Percentiles rank a stretch among this genome's conserved stretches.
Conservation (phyloP, 1,140 invertebrate species). For the Listronotus oregonensis region DNA sequence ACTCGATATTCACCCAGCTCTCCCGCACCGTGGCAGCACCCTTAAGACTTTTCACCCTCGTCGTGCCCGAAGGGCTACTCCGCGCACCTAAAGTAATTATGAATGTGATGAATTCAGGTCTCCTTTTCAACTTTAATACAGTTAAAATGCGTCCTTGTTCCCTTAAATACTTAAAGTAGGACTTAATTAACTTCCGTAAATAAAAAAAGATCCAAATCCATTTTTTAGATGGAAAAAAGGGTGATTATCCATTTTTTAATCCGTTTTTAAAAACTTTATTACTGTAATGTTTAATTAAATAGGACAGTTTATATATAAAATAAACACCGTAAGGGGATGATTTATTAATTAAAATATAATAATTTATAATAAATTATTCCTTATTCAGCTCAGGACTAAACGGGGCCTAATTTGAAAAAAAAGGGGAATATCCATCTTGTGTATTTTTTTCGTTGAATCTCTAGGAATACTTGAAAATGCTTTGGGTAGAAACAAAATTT, state of each 20-base stretch:
- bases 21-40: slow-evolving; percentile 21
- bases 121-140: slow-evolving; percentile 50
- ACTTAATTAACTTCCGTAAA: slow-evolving; percentile 40
- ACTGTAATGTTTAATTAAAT: too few species aligned
- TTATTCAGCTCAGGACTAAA: too few species aligned
- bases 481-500: too few species aligned
- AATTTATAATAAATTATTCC: too few species aligned
- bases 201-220: slow-evolving; percentile 3
- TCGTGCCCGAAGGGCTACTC: slow-evolving; percentile 43
- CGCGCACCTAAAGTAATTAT: slow-evolving; percentile 51
- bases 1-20: slow-evolving; percentile 7
- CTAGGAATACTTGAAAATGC: too few species aligned
- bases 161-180: slow-evolving; percentile 43
- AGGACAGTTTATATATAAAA: too few species aligned
- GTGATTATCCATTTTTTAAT: background rate
- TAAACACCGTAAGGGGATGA: too few species aligned
- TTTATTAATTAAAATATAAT: too few species aligned
- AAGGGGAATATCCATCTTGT: too few species aligned
- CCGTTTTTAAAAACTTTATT: too few species aligned
- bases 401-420: too few species aligned
- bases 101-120: slow-evolving; percentile 49
- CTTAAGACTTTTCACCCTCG: slow-evolving; percentile 35
- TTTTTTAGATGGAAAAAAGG: background rate
- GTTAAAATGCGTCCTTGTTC: slow-evolving; percentile 46
- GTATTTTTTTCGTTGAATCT: too few species aligned